phyloP scores from a whole-genome alignment of 2,113 vertebrate genomes.

The Amia ocellicauda region DNA sequence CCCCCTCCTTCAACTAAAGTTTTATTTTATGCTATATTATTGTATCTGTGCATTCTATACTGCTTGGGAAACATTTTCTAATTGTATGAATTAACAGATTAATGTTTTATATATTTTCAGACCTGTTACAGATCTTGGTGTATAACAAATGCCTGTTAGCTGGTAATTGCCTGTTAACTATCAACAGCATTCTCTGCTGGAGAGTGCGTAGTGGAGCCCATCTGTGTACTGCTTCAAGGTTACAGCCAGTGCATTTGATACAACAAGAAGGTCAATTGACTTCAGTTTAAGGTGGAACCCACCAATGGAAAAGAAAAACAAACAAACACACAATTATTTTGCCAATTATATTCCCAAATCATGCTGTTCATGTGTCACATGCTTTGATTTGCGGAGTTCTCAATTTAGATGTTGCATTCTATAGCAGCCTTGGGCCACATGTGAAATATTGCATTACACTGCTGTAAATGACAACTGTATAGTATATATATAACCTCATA shows the following conservation, averaged over 20 bases:
- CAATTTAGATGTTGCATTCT: neutral
- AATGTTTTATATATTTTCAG: too few species aligned
- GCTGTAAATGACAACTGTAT: slow-evolving; percentile 7
- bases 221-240: neutral
- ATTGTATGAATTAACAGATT: too few species aligned
- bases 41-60: too few species aligned
- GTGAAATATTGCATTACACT: neutral
- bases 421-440: neutral
- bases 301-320: neutral
- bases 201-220: neutral
- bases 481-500: neutral
- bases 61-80: too few species aligned
- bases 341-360: slow-evolving; percentile 5
- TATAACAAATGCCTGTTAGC: too few species aligned
- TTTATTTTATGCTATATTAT: neutral
- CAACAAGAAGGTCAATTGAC: neutral
- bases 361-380: too few species aligned
- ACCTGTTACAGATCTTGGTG: too few species aligned
- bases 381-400: too few species aligned
- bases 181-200: neutral
- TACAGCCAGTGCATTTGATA: neutral
- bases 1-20: neutral
- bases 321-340: neutral
- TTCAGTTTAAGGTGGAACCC: neutral
- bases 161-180: neutral